Conservation (phyloP, 2,797 vertebrate genomes). For the Eulemur mongoz region DNA sequence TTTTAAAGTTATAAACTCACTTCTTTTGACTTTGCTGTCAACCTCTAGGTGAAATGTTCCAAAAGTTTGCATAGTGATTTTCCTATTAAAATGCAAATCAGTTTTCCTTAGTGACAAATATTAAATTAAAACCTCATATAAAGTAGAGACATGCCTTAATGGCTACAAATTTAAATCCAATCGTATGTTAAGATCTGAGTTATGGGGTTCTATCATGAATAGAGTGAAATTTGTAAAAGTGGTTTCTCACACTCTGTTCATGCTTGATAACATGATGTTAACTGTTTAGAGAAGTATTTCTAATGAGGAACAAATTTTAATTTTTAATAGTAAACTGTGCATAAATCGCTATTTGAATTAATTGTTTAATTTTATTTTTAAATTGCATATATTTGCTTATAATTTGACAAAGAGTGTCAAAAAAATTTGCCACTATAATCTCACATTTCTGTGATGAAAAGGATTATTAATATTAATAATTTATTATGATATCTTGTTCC, state of each 20-base stretch:
- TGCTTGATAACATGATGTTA: background rate
- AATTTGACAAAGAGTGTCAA: slow-evolving; percentile 6
- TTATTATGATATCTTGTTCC: background rate
- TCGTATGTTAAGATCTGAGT: slow-evolving; percentile 60
- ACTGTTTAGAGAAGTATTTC: slow-evolving; percentile 14
- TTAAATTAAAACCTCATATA: slow-evolving; percentile 75
- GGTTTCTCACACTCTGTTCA: slow-evolving; percentile 10
- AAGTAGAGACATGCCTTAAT: slow-evolving; percentile 62
- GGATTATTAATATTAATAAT: background rate
- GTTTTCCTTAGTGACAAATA: slow-evolving; percentile 74
- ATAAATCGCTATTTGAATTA: slow-evolving; percentile 30
- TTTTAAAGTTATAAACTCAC: slow-evolving; percentile 53
- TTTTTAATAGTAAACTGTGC: slow-evolving; percentile 1
- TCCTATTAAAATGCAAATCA: slow-evolving; percentile 79
- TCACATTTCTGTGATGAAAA: background rate
- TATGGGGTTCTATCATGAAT: slow-evolving; percentile 51
- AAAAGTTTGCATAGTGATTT: slow-evolving; percentile 67
- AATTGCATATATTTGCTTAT: background rate
- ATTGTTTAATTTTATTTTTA: slow-evolving; percentile 2
- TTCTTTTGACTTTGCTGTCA: slow-evolving; percentile 72
- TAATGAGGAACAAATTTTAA: slow-evolving; percentile 28
- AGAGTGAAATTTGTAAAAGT: background rate
- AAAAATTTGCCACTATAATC: background rate
- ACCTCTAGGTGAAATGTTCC: slow-evolving; percentile 56
- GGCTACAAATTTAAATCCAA: slow-evolving; percentile 58